Base-by-base conservation (phyloP, 2,888 invertebrate species). In the Lepidonotus clava region DNA sequence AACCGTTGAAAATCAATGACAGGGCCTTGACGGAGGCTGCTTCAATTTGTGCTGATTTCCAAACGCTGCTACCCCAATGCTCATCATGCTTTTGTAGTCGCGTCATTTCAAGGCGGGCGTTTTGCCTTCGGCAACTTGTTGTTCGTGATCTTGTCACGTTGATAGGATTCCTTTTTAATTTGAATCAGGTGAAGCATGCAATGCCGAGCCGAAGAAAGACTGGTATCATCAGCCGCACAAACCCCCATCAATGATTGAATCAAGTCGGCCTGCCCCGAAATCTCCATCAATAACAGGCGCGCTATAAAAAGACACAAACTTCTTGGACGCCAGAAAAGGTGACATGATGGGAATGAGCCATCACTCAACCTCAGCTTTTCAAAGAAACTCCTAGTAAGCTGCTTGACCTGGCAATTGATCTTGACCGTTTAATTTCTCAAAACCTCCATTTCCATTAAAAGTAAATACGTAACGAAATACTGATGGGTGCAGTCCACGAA, bases 111-210 rank as follows among this genome's bases (percentile, higher is more conserved):
- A 18, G 46, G 46, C 46, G 46, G 8, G 8, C 8, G 8, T 38
- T 18, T 14, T 11, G 71, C 36, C 36, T 36, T n/a, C 34, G 24
- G 38, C 71, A 36, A 38, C 71, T 71, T 71, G 71, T 71, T 71
- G 71, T 24, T 32, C 28, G 46, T 34, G 71, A 71, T 38, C 71
- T 36, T 36, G 36, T 71, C 71, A 14, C 21, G 36, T 38, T 71
- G 34, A 71, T 71, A 36, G 71, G 71, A 71, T 71, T 71, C 71
- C 36, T 71, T 71, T 71, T 71, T 71, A 71, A 71, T 71, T 34
- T 71, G 71, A 71, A 34, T 14, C 71, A 34, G 36, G 34, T 38
- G 71, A 36, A 71, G 71, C 71, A 38, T 71, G 71, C 71, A 18
- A 71, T 21, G 71, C 38, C 21, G 34, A 24, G 71, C 38, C 18